Base-by-base conservation (phyloP, 2,888 invertebrate genomes). In the Leptura quadrifasciata region DNA sequence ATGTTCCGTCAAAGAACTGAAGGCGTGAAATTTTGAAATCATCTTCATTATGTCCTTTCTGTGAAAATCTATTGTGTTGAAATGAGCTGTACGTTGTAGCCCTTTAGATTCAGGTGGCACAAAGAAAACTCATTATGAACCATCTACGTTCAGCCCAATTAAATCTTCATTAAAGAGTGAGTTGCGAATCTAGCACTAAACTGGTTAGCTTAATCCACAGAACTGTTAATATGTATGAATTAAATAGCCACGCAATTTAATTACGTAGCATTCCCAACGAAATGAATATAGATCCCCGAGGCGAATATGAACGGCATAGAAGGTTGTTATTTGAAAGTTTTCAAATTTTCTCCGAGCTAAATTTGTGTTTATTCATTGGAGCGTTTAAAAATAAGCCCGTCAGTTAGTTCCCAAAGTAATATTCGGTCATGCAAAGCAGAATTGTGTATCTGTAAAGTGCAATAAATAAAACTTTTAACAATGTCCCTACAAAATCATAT, bases 371-470 rank as follows among this genome's bases (percentile, higher is more conserved):
- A 55, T 68, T 57, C 55, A 31, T 0, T 57, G 68, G 47, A 68
- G 68, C 68, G 55, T 68, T 68, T 68, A 17, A 47, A 54, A 54
- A 52, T 52, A 67, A 67, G 35, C 31, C 39, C 31, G n/a, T n/a
- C n/a, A 12, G 24, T 9, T 20, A n/a, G 27, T 27, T 27, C 54
- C 35, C 58, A 24, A 39, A 15, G 18, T 60, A 31, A 58, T 39
- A 69, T 57, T 58, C 20, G 69, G 27, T 58, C 69, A 69, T 69
- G 69, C 69, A 69, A 69, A 21, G n/a, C 55, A 21, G 27, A 69
- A 15, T 60, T 69, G 39, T 20, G 15, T 67, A 27, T 68, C 55
- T 54, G 35, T n/a, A 4, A 47, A 47, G 12, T 47, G 47, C 55
- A 67, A 67, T 67, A 18, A 67, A 67, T 67, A 18, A 54, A 67